Base-by-base conservation (phyloP, 2,888 invertebrate genomes). In the Cybosia mesomella region DNA sequence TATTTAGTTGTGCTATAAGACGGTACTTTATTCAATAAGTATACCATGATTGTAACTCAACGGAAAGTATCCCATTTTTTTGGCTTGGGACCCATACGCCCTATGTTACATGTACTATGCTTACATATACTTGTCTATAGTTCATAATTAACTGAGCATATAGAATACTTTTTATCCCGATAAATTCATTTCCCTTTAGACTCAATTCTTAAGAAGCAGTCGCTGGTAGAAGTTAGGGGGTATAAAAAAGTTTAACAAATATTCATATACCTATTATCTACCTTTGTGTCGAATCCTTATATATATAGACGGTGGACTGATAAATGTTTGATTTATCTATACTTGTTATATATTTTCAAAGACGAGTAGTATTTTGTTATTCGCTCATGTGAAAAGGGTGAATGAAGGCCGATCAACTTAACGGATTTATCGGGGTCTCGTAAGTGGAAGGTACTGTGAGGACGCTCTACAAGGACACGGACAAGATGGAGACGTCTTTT, bases 361-460 rank as follows among this genome's bases (percentile, higher is more conserved):
- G 32, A 18, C 13, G 22, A 57, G n/a, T 32, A 58, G 39, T 22
- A 36, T 57, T 18, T 58, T 34, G 58, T 43, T 39, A 58, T 39
- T 57, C 58, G 7, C 32, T 62, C 62, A 62, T 62, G 67, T 15
- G 58, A 32, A 62, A 62, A 39, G 61, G 49, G 57, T 58, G 22
- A 58, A 54, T 55, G 32, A 60, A 62, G 24, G 55, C 18, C 22
- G 67, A 58, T 53, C 13, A 58, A 34, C 49, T 62, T 22, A 62
- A 61, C 32, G 49, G 36, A 58, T 62, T 67, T 62, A 54, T 62
- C 21, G 61, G 62, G 59, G 58, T 21, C 58, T 59, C 49, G 10
- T 60, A 10, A 60, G 55, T 63, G 63, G 36, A 70, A 71, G 24
- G 58, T 57, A 49, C 43, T 55, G 22, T 55, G 32, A 58, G 53